Evolutionary conservation across 2,888 invertebrate genomes (phyloP).

Genomic region (Caenorhabditis afra): DNA sequence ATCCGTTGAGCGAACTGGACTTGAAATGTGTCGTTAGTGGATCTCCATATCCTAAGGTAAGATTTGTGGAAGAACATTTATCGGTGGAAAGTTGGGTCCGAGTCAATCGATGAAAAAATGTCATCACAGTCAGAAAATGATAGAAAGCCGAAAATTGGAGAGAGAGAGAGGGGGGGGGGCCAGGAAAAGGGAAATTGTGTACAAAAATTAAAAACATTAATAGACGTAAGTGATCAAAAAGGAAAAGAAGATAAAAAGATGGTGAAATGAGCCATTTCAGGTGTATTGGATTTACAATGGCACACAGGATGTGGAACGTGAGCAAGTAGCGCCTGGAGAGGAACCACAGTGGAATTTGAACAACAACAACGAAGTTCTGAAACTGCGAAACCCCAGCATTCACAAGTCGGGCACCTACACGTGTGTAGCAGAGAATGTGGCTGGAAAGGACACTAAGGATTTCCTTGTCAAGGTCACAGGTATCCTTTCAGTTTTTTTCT

Average conservation of each 20-base stretch:
- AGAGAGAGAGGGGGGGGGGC: background rate
- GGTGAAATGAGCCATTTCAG: conserved; percentile 29
- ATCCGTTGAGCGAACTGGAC: conserved; percentile 72
- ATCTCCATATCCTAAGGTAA: conserved; percentile 46
- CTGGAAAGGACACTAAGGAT: conserved; percentile 78
- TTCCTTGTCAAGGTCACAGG: conserved; percentile 76
- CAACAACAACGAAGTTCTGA: conserved; percentile 37
- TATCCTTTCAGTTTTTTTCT: conserved; percentile 12
- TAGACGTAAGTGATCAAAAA: conserved; percentile 46
- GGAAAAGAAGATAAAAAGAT: conserved; percentile 3
- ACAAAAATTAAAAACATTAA: conserved; percentile 14
- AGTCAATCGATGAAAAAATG: conserved; percentile 21
- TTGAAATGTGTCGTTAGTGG: conserved; percentile 81
- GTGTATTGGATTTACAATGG: conserved; percentile 63
- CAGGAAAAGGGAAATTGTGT: conserved; percentile 2
- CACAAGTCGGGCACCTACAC: conserved; percentile 76
- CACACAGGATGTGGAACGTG: background rate
- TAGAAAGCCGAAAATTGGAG: conserved; percentile 5
- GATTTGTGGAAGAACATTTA: background rate
- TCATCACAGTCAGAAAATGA: conserved; percentile 31
- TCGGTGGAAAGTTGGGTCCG: conserved; percentile 15
- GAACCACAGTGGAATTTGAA: too few species aligned
- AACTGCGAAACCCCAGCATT: too few species aligned
- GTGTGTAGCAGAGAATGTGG: conserved; percentile 81
- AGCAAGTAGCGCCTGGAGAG: too few species aligned